Conservation (phyloP, 2,113 vertebrate species). For the Dermatemys mawii region DNA sequence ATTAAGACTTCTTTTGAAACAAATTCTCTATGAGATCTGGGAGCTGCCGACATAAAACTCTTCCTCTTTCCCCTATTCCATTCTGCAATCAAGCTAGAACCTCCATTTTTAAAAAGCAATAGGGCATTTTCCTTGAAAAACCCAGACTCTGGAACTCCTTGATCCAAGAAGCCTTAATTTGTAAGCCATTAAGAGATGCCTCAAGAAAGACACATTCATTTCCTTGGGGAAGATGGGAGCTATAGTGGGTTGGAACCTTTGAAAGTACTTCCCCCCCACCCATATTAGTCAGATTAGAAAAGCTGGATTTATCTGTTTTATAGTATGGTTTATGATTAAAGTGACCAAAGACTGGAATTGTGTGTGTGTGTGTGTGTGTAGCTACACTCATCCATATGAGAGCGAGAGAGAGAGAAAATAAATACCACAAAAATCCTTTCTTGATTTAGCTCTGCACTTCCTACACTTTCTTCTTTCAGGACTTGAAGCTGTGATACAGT, state of each 20-base stretch:
- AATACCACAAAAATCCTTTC: background rate
- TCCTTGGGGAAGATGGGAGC: background rate
- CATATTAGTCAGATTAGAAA: background rate
- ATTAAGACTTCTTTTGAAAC: background rate
- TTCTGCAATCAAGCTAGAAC: background rate
- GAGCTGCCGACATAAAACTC: background rate
- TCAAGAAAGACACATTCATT: background rate
- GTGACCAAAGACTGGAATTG: fast-evolving
- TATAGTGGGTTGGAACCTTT: background rate
- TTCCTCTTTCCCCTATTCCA: background rate
- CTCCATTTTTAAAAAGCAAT: background rate
- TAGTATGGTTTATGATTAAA: background rate
- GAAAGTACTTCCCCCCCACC: background rate
- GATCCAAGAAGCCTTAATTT: background rate
- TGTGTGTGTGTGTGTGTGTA: background rate
- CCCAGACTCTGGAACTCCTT: background rate
- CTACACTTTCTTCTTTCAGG: constrained; percentile 6
- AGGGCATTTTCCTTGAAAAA: background rate
- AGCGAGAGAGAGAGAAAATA: background rate
- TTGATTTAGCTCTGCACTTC: constrained; percentile 1
- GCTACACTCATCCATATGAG: background rate
- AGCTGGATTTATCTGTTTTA: background rate
- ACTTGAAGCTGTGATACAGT: background rate
- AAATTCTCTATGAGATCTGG: background rate
- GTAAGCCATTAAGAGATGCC: background rate